Conservation (phyloP, 2,113 vertebrate genomes). For the Alligator sinensis region DNA sequence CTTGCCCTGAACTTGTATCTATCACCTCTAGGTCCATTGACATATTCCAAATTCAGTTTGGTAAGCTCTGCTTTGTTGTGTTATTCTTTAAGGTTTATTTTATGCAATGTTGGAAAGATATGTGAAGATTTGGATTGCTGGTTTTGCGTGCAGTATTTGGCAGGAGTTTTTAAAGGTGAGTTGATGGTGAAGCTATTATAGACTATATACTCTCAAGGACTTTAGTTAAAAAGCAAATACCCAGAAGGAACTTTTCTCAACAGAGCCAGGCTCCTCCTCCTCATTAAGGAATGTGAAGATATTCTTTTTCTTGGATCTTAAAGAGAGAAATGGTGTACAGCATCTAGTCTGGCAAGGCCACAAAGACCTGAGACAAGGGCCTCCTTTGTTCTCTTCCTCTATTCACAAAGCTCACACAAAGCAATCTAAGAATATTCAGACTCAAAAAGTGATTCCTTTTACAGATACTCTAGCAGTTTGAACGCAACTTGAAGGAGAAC, state of each 20-base stretch:
- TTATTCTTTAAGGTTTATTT: too few species aligned
- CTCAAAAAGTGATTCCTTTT: too few species aligned
- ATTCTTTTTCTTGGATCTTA: too few species aligned
- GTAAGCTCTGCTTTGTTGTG: too few species aligned
- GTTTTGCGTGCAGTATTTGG: not conserved
- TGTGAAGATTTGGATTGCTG: too few species aligned
- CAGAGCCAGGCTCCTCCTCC: not conserved
- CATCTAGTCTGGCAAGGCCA: not conserved
- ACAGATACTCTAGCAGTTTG: too few species aligned
- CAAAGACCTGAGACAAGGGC: not conserved
- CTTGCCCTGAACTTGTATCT: not conserved
- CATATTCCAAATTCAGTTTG: too few species aligned
- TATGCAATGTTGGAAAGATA: too few species aligned
- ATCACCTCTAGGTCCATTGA: not conserved
- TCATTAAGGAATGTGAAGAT: fast-evolving
- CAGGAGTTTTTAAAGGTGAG: not conserved
- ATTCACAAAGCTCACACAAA: not conserved
- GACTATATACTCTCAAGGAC: not conserved
- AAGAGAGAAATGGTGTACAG: not conserved
- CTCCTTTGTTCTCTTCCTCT: not conserved
- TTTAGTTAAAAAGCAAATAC: not conserved
- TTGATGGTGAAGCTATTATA: not conserved
- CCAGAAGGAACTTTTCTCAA: not conserved
- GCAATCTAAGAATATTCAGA: not conserved
- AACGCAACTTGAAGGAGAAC: too few species aligned